Evolutionary conservation across 2,888 invertebrate genomes (phyloP), one percentile per base, ranked within the genome.

Genomic region (Microchrysa polita): DNA sequence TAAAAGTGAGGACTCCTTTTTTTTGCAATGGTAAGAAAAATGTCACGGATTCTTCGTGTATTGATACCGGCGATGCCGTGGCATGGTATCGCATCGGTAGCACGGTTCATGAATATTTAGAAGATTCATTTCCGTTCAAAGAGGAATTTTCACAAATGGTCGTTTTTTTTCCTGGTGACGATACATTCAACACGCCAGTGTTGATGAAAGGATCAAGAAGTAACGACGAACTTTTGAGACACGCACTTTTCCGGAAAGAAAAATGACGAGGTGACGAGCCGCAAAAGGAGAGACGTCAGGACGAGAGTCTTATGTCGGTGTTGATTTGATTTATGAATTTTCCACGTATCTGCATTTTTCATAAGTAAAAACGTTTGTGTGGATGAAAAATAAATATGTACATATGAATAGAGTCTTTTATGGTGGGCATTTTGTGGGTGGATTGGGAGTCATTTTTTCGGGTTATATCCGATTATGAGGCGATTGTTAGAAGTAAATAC

Each of bases 301-400:
- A n/a, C n/a, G n/a, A n/a, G n/a, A n/a, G 16, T 12, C 48, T 48
- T 48, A n/a, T 42, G 14, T n/a, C 12, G 10, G 48, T n/a, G 48
- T n/a, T 48, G 48, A 48, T 48, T 48, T 48, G 48, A 48, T 48
- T 48, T 48, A 48, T 48, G 48, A 48, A 48, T 48, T 48, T 48
- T 48, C 48, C 48, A 48, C 27, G 27, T 34, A 34, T 48, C 16
- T 10, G 14, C 48, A 48, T 48, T 48, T 34, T 48, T n/a, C 48
- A 48, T 48, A 34, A 34, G 14, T 48, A 48, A 48, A 42, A n/a
- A n/a, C 48, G 48, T 48, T 34, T 34, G 27, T 34, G 27, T 34
- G 27, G 7, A 34, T n/a, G n/a, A 34, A 34, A 34, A 34, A 34
- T 34, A n/a, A 34, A 34, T 34, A n/a, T 34, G 27, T 34, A 34